phyloP scores from a whole-genome alignment of 2,113 vertebrate genomes.

The Peromyscus maniculatus region DNA sequence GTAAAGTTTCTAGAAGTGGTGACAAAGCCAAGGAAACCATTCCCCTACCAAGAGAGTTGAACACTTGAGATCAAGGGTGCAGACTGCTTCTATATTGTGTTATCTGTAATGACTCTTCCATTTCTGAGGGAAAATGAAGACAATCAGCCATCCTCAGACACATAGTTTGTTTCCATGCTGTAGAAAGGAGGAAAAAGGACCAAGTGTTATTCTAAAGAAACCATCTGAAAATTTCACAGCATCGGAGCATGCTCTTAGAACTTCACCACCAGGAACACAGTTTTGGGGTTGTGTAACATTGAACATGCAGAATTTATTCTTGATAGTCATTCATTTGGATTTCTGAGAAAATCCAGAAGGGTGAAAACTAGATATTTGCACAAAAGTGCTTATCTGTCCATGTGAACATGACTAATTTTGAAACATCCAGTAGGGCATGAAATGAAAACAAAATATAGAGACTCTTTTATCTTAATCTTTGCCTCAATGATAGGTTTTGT shows the following conservation, averaged over 20 bases:
- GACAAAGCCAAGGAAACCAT: not conserved
- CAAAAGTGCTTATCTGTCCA: not conserved
- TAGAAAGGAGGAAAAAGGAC: not conserved
- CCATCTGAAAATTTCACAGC: not conserved
- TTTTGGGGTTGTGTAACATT: not conserved
- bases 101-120: not conserved
- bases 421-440: not conserved
- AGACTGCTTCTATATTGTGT: not conserved
- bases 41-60: not conserved
- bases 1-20: not conserved
- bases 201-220: not conserved
- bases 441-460: not conserved
- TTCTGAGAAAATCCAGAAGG: not conserved
- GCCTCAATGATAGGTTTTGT: conserved; percentile 1
- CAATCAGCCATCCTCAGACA: not conserved
- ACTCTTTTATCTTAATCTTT: not conserved
- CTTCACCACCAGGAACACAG: not conserved
- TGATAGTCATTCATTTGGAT: not conserved
- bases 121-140: not conserved
- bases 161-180: not conserved
- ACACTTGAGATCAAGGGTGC: not conserved
- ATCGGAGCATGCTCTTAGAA: not conserved
- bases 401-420: not conserved
- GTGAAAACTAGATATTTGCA: not conserved
- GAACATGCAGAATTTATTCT: not conserved